Conservation (phyloP, 1,140 invertebrate species). For the Cyclina sinensis region DNA sequence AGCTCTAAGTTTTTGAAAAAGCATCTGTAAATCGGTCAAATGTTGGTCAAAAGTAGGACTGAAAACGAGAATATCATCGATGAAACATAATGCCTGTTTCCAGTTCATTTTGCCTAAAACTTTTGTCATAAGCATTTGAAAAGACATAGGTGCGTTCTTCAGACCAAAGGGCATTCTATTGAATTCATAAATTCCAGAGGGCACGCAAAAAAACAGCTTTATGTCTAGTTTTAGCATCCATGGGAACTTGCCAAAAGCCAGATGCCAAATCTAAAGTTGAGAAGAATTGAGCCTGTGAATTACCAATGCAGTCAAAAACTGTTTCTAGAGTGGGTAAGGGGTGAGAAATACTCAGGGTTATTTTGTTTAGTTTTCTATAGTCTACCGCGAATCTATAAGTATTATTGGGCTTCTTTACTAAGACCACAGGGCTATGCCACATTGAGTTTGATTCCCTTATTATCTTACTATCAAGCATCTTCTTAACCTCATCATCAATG, state of each 20-base stretch:
- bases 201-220: slow-evolving; percentile 36
- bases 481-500: slow-evolving; percentile 57
- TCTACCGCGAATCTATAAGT: slow-evolving; percentile 65
- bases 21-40: no score
- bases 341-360: slow-evolving; percentile 1
- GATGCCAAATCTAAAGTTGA: no score
- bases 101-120: slow-evolving; percentile 49
- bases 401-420: slow-evolving; percentile 63
- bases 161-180: no score
- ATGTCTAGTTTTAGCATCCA: slow-evolving; percentile 45
- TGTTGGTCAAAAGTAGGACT: no score
- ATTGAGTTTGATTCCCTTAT: no score
- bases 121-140: slow-evolving; percentile 55
- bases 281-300: not conserved
- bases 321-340: slow-evolving; percentile 42
- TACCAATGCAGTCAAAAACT: slow-evolving; percentile 31
- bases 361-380: no score
- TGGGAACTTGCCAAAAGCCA: slow-evolving; percentile 44
- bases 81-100: no score
- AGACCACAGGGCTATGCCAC: no score
- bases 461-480: slow-evolving; percentile 50
- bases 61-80: no score
- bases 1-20: no score
- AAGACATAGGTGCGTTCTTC: no score
- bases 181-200: slow-evolving; percentile 30